Conservation (phyloP, 92 coral and sea anemone genomes). For the Metridium senile region DNA sequence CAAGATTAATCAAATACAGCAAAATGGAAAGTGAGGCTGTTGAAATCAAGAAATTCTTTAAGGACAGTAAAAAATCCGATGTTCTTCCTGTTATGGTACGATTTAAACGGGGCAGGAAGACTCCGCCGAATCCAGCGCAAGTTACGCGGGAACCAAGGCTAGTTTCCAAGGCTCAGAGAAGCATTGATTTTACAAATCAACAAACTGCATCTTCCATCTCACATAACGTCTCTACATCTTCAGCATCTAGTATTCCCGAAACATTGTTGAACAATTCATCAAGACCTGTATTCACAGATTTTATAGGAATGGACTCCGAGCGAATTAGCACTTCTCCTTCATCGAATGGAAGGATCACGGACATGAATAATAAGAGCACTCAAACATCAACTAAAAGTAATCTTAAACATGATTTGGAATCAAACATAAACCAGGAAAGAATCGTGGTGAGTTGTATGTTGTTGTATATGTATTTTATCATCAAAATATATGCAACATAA, state of each 20-base stretch:
- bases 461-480: too few relatives aligned
- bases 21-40: background rate
- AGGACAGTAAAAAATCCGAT: background rate
- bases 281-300: too few relatives aligned
- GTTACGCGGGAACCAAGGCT: background rate
- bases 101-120: conserved; percentile 5
- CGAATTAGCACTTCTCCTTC: background rate
- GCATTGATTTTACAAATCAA: conserved; percentile 8
- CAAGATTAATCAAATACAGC: background rate
- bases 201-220: background rate
- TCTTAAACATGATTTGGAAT: background rate
- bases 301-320: too few relatives aligned
- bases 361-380: background rate
- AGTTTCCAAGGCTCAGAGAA: background rate
- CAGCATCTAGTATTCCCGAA: too few relatives aligned
- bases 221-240: background rate
- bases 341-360: background rate
- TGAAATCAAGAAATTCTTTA: background rate
- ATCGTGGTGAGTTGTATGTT: background rate
- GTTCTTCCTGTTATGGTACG: background rate
- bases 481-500: too few relatives aligned
- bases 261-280: too few relatives aligned
- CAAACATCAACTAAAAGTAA: background rate
- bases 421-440: background rate
- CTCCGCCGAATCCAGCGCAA: background rate